Evolutionary conservation across 1,140 invertebrate genomes (phyloP).

Genomic region (Aphelinus atriplicis): DNA sequence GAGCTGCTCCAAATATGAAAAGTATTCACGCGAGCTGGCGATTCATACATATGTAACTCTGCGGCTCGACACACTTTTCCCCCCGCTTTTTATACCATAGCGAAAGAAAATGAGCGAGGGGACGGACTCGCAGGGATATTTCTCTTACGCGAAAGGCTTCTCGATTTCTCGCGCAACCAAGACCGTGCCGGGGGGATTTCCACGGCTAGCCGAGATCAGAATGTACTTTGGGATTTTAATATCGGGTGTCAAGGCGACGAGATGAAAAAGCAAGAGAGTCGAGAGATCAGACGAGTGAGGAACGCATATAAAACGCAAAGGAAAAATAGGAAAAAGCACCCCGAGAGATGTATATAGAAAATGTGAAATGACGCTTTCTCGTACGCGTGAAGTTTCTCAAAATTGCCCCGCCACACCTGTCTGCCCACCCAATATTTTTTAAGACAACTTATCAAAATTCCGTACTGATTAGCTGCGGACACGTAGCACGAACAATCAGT

Average conservation of each 20-base stretch:
- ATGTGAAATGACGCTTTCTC: too few relatives aligned
- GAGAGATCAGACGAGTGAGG: background rate
- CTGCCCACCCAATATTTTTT: too few relatives aligned
- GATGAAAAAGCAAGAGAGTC: slow-evolving; percentile 10
- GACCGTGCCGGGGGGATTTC: slow-evolving; percentile 5
- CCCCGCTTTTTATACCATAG: background rate
- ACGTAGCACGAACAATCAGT: too few relatives aligned
- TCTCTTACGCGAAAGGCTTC: slow-evolving; percentile 20
- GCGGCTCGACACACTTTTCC: too few relatives aligned
- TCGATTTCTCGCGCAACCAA: slow-evolving; percentile 8
- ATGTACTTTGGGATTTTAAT: slow-evolving; percentile 32
- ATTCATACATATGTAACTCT: too few relatives aligned
- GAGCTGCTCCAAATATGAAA: too few relatives aligned
- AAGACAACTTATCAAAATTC: too few relatives aligned
- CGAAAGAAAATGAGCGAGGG: background rate
- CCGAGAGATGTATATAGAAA: too few relatives aligned
- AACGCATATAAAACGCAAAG: too few relatives aligned
- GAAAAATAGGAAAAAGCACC: background rate
- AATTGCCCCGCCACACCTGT: background rate
- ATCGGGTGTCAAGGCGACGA: slow-evolving; percentile 13
- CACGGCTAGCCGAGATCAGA: slow-evolving; percentile 26
- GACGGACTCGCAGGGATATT: slow-evolving; percentile 3
- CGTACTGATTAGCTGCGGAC: too few relatives aligned
- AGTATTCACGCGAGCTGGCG: too few relatives aligned
- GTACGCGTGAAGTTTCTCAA: background rate